Conservation (phyloP, 2,113 vertebrate species). For the Emydocephalus ijimae region DNA sequence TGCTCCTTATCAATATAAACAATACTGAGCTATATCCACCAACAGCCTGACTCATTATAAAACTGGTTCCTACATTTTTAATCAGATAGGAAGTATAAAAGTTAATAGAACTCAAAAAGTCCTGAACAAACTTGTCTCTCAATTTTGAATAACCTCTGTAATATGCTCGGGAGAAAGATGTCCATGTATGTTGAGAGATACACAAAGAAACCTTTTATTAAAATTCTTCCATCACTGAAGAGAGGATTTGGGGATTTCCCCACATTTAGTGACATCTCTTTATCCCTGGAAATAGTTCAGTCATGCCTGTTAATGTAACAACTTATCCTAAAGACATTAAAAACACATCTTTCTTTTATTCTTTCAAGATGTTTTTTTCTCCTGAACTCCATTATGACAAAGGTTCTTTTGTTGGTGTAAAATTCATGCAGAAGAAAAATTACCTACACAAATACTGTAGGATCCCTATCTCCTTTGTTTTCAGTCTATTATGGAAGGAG, state of each 20-base stretch:
- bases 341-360: background rate
- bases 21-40: background rate
- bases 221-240: conserved; percentile 11
- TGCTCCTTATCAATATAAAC: background rate
- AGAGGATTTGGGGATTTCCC: conserved; percentile 33
- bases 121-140: background rate
- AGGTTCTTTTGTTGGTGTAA: background rate
- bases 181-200: background rate
- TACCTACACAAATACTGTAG: background rate
- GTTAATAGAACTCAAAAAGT: background rate
- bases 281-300: conserved; percentile 17
- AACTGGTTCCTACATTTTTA: background rate
- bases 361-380: background rate
- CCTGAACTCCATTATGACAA: background rate
- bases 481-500: background rate
- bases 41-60: background rate
- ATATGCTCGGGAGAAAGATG: background rate
- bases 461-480: background rate
- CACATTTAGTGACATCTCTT: background rate
- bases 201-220: background rate
- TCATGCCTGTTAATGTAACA: background rate
- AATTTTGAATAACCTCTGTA: background rate
- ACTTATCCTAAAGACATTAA: conserved; percentile 1
- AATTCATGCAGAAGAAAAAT: background rate
- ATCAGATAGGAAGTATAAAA: background rate